phyloP scores from a whole-genome alignment of 2,888 invertebrate genomes.

The Coelogynopora nodosa region DNA sequence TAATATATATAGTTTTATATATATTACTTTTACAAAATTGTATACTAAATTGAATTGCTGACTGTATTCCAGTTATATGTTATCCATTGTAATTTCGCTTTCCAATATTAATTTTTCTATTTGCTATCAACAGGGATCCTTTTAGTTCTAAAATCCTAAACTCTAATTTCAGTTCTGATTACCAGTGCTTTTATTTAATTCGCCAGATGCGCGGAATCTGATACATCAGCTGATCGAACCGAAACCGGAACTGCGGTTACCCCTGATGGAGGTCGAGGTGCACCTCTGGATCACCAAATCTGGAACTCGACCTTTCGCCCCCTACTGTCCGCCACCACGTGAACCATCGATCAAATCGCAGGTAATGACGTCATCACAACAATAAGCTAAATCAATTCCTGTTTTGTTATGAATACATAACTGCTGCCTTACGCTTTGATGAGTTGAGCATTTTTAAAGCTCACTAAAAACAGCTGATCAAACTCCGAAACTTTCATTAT shows the following conservation, averaged over 20 bases:
- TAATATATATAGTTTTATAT: too few species aligned
- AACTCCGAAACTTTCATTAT: background rate
- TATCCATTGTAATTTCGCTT: too few species aligned
- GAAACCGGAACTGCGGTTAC: slow-evolving; percentile 56
- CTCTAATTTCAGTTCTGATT: too few species aligned
- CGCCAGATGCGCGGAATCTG: slow-evolving; percentile 58
- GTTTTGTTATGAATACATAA: background rate
- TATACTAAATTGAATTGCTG: too few species aligned
- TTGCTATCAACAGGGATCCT: too few species aligned
- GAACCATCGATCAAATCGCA: slow-evolving; percentile 56
- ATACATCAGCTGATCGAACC: slow-evolving; percentile 60
- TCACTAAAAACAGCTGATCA: background rate
- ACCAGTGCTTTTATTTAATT: background rate
- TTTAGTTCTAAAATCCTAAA: too few species aligned
- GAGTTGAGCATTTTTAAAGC: background rate
- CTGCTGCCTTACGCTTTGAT: background rate
- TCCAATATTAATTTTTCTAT: too few species aligned
- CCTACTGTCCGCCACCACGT: slow-evolving; percentile 55
- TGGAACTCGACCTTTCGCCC: slow-evolving; percentile 56
- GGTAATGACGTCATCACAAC: slow-evolving; percentile 50
- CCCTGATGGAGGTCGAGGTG: slow-evolving; percentile 56
- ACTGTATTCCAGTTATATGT: too few species aligned
- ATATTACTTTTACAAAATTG: too few species aligned
- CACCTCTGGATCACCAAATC: slow-evolving; percentile 59
- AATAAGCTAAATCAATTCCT: background rate